phyloP scores from a whole-genome alignment of 2,797 vertebrate species.

The Pogoniulus pusillus region DNA sequence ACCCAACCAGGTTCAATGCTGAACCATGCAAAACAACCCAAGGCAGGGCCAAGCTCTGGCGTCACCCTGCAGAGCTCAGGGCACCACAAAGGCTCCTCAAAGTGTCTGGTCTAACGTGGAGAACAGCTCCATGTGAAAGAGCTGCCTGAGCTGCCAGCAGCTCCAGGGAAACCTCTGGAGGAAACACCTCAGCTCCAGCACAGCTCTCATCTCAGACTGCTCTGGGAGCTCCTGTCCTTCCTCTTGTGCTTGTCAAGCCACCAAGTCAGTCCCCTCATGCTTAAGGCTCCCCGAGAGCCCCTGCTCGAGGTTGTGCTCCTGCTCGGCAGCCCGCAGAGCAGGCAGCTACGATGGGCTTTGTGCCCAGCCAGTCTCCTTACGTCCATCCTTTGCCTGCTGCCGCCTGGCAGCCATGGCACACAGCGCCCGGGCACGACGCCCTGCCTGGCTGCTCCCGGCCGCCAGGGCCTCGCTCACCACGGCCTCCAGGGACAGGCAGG shows the following conservation, averaged over 20 bases:
- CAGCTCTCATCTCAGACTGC: background rate
- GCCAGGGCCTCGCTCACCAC: conserved; percentile 82
- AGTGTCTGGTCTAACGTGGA: too few relatives aligned
- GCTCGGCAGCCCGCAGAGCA: background rate
- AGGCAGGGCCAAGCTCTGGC: too few relatives aligned
- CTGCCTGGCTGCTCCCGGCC: conserved; percentile 66
- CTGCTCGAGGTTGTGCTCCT: background rate
- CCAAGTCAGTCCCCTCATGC: background rate
- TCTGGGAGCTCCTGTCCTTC: background rate
- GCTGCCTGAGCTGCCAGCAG: fast-evolving
- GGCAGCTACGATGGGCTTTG: background rate
- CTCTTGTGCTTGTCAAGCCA: background rate
- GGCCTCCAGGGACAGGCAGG: conserved; percentile 80
- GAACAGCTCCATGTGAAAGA: fast-evolving
- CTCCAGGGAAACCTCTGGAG: background rate
- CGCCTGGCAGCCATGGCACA: conserved; percentile 74
- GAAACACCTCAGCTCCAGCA: background rate
- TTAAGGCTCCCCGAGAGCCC: background rate
- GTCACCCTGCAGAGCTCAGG: too few relatives aligned
- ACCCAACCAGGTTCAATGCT: too few relatives aligned
- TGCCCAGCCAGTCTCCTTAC: conserved; percentile 60
- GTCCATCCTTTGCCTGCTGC: conserved; percentile 65
- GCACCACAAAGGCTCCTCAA: too few relatives aligned
- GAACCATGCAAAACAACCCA: too few relatives aligned
- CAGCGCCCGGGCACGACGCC: conserved; percentile 78